Evolutionary conservation across 2,113 vertebrate genomes (phyloP).

Genomic region (Holacanthus passer): DNA sequence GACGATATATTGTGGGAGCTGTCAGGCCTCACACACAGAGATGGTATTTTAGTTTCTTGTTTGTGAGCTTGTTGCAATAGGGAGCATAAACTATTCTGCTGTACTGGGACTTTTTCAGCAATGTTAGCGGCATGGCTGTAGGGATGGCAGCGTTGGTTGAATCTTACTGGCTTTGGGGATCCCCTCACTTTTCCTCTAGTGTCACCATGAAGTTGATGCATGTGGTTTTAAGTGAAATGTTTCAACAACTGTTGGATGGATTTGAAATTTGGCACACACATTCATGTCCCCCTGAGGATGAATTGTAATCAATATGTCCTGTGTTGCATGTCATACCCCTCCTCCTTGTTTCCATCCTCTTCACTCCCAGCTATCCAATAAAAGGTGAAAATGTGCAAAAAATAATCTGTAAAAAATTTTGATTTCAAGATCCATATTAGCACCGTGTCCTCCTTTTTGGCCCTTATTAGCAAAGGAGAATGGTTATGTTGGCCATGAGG

Average conservation of each 20-base stretch:
- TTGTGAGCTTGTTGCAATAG: constrained; percentile 24
- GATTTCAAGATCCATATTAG: background rate
- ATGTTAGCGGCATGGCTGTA: background rate
- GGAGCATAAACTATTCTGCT: background rate
- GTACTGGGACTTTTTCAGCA: background rate
- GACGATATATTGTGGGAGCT: constrained; percentile 28
- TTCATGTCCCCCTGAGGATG: background rate
- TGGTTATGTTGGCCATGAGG: background rate
- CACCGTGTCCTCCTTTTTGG: background rate
- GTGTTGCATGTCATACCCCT: too few species aligned
- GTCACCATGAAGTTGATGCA: too few species aligned
- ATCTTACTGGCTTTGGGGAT: too few species aligned
- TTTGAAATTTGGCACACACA: background rate
- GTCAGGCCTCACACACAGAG: constrained; percentile 25
- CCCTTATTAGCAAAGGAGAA: background rate
- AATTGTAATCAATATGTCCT: background rate
- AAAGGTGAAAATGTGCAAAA: too few species aligned
- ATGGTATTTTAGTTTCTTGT: background rate
- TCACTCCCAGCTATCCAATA: too few species aligned
- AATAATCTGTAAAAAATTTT: background rate
- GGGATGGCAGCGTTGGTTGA: background rate
- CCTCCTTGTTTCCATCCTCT: too few species aligned
- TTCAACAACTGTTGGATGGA: background rate
- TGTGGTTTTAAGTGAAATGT: background rate
- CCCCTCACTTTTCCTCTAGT: too few species aligned